phyloP scores from a whole-genome alignment of 2,113 vertebrate genomes.

The Forbesichthys papilliferus region DNA sequence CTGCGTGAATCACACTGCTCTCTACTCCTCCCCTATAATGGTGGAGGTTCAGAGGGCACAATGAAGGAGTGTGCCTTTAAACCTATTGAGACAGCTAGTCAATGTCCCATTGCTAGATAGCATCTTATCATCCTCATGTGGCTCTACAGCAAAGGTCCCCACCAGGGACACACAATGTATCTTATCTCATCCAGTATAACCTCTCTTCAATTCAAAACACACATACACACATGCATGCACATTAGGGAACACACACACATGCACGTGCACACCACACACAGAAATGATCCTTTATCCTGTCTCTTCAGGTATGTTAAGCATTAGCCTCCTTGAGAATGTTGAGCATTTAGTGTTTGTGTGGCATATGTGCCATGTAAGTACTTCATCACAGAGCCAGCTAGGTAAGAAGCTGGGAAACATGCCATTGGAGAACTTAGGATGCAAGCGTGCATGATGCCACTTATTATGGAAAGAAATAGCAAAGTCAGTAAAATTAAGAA shows the following conservation, averaged over 20 bases:
- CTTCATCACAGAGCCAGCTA: too few relatives aligned
- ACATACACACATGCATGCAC: neutral
- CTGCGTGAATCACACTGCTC: too few relatives aligned
- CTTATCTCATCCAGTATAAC: constrained; percentile 26
- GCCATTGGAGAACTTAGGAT: constrained; percentile 8
- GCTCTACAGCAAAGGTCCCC: too few relatives aligned
- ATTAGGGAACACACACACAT: neutral
- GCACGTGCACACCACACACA: neutral
- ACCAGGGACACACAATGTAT: constrained; percentile 12
- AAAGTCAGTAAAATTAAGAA: constrained; percentile 13
- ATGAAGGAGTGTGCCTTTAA: too few relatives aligned
- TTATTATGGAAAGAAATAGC: neutral
- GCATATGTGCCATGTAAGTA: constrained; percentile 40
- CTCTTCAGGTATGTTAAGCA: constrained; percentile 53
- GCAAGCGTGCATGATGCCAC: neutral
- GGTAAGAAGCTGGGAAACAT: constrained; percentile 3
- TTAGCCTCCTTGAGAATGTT: constrained; percentile 31
- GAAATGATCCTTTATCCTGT: neutral
- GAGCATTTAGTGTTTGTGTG: constrained; percentile 8
- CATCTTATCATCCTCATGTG: too few relatives aligned
- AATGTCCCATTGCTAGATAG: too few relatives aligned
- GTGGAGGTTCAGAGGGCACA: neutral
- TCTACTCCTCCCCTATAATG: too few relatives aligned
- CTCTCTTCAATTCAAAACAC: constrained; percentile 16
- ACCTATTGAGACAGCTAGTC: too few relatives aligned